Percentiles rank a stretch among this genome's conserved stretches.
Conservation (phyloP, 2,888 invertebrate genomes). For the Odontothrips loti region DNA sequence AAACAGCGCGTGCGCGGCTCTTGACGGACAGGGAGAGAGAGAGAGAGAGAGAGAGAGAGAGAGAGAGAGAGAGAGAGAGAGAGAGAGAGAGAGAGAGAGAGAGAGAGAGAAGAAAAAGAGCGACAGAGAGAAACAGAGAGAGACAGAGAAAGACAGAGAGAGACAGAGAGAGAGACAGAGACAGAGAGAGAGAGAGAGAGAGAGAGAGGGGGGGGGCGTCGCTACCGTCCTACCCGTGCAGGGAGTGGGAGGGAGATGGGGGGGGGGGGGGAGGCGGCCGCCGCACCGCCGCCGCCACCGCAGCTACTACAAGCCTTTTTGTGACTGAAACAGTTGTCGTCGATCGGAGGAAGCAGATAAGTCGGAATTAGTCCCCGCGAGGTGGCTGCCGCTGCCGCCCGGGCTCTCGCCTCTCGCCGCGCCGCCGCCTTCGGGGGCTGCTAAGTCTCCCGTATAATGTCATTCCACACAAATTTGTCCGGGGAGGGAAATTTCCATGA, state of each 20-base stretch:
- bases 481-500: neutral
- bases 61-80: neutral
- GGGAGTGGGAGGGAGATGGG: slow-evolving; percentile 16
- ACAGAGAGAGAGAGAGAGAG: slow-evolving; percentile 27
- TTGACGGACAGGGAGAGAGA: neutral
- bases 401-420: neutral
- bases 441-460: neutral
- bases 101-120: slow-evolving; percentile 28
- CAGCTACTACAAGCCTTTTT: slow-evolving; percentile 17
- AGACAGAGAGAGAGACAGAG: neutral
- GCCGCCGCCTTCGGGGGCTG: neutral
- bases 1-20: neutral
- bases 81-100: neutral
- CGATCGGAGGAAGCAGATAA: slow-evolving; percentile 20
- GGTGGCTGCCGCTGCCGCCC: neutral
- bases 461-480: slow-evolving; percentile 26
- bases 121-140: slow-evolving; percentile 1
- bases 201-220: neutral
- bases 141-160: neutral
- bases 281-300: neutral
- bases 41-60: neutral
- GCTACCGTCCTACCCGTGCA: neutral
- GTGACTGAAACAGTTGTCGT: slow-evolving; percentile 24
- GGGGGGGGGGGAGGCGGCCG: neutral
- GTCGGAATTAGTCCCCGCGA: neutral